Base-by-base conservation (phyloP, 2,113 vertebrate genomes). In the Mormyrus iriodes region DNA sequence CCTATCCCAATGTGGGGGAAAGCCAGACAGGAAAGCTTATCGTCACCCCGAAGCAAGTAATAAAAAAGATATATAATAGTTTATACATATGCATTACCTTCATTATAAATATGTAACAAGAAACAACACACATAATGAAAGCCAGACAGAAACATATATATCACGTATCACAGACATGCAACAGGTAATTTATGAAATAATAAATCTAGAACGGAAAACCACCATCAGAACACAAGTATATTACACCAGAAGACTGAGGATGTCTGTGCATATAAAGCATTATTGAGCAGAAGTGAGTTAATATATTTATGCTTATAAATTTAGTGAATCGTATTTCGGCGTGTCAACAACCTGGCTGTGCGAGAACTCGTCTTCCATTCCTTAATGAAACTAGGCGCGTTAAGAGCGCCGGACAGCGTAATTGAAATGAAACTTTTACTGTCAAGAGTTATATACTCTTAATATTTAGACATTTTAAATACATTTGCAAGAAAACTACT, bases 361-460 rank as follows among this genome's bases (percentile, higher is more conserved):
- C 3, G 79, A 84, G 15, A 61, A 89, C 17, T 89, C 88, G 31
- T 89, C 88, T 44, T 84, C 79, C 88, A 89, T 89, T 55, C 55
- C 39, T 89, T 31, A 86, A 31, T 15, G 31, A 69, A 69, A 69
- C 35, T 15, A 79, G 73, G 73, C 73, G 19, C 31, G 39, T 31
- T 39, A 17, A 76, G 13, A 35, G 69, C 31, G 69, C 27, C 10
- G 69, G 31, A 15, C 31, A 7, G 27, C 9, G 73, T 42, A 42
- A 79, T 2, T 42, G 35, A 79, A 39, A 79, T 15, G 1, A 15
- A 79, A 19, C 35, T 19, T 79, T 79, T 19, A 79, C 31, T 19
- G 35, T 42, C n/a, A 79, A 79, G 13, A 19, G 73, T 79, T 39
- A 79, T 31, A 79, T 42, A 79, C n/a, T 69, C 27, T 79, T 79